These are phyloP conservation scores for Drosophila nr. medialis DNA, from an alignment of 2,888 invertebrate species.

Conservation along the genomic window DNA sequence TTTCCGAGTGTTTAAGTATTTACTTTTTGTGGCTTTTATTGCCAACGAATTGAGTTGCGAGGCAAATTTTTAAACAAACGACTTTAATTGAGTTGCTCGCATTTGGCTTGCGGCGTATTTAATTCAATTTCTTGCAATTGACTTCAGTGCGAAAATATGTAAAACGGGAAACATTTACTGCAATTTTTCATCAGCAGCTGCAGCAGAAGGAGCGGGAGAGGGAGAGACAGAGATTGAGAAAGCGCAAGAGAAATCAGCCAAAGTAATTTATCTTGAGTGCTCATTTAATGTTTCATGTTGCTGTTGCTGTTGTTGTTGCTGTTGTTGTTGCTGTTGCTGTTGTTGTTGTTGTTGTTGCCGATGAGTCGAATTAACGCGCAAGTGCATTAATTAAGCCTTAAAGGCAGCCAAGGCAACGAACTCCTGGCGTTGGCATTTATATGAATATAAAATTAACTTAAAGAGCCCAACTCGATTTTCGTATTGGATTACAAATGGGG, in stretches of 20 bases:
- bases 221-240: neutral
- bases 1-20: neutral
- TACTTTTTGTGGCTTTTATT: slow-evolving; percentile 31
- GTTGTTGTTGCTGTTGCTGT: neutral
- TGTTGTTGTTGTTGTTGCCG: slow-evolving; percentile 27
- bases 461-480: slow-evolving; percentile 19
- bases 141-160: slow-evolving; percentile 38
- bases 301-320: slow-evolving; percentile 9
- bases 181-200: slow-evolving; percentile 6
- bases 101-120: slow-evolving; percentile 11
- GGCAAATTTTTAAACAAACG: slow-evolving; percentile 9
- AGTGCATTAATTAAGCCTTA: slow-evolving; percentile 77
- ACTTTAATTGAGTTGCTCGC: slow-evolving; percentile 21
- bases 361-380: slow-evolving; percentile 64
- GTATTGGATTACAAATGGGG: slow-evolving; percentile 14
- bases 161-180: slow-evolving; percentile 30
- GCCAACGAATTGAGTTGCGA: slow-evolving; percentile 7
- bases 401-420: slow-evolving; percentile 59
- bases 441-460: slow-evolving; percentile 19
- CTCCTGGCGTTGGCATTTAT: neutral
- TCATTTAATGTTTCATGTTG: slow-evolving; percentile 56
- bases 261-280: slow-evolving; percentile 77
- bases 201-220: slow-evolving; percentile 1
- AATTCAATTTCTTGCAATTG: slow-evolving; percentile 63
- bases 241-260: slow-evolving; percentile 44